Evolutionary conservation across 2,797 vertebrate species (phyloP), one percentile per base, ranked within the genome.

Genomic region (Rhinella marina): DNA sequence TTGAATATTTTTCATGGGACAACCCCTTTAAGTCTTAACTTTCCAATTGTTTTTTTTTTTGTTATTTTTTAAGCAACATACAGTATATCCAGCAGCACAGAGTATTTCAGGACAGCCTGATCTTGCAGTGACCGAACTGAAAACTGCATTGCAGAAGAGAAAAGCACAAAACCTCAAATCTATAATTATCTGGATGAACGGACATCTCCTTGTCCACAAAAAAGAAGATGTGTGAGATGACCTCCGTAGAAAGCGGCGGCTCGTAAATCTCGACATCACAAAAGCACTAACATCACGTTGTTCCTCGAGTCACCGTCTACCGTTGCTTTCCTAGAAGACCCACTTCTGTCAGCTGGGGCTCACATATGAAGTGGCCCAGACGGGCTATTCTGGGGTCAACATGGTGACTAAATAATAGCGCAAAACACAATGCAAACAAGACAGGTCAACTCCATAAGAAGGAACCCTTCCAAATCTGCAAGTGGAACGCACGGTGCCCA

Each of bases 371-470:
- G 76, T 17, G 62, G 62, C 57, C 32, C 78, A 73, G 56, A 9
- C 86, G 75, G 23, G 56, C 41, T 29, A 76, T 75, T 82, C 27
- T 27, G 78, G 70, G 81, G 81, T 87, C 81, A 82, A 57, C 70
- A 66, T 57, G 59, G 81, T 48, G 66, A 21, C 81, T 41, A 27
- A 57, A 59, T 14, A 64, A 83, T 72, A 84, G 52, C 29, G 14
- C 75, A 32, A 27, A 76, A 62, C 54, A 70, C 79, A 87, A 66
- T 62, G 68, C 57, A 64, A 64, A 82, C 27, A 73, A 81, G 13
- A 64, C 56, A 62, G 66, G 68, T 52, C 52, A 70, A 84, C 75
- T 72, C 76, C 73, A n/a, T n/a, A n/a, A n/a, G n/a, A n/a, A n/a
- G n/a, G n/a, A n/a, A n/a, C n/a, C n/a, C n/a, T n/a, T n/a, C n/a